A percentile compares a stretch with the other conserved stretches of the same genome.
phyloP scores from a whole-genome alignment of 2,113 vertebrate species.

The Nibea albiflora region DNA sequence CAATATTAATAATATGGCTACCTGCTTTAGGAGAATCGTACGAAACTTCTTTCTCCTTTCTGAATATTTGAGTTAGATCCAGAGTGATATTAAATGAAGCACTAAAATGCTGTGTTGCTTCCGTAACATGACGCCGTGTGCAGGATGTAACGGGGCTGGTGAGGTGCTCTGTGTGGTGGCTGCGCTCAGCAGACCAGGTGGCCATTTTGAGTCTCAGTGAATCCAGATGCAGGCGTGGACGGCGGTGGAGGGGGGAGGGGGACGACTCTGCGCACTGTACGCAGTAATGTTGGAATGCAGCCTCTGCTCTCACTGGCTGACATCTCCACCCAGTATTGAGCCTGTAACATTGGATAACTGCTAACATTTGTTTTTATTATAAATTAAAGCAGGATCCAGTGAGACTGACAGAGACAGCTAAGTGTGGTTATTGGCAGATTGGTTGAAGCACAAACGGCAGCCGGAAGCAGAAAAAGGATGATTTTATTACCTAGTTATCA shows the following conservation, averaged over 20 bases:
- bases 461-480: constrained; percentile 5
- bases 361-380: constrained; percentile 3
- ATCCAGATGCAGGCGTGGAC: constrained; percentile 73
- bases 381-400: background rate
- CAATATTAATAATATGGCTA: background rate
- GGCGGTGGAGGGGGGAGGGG: constrained; percentile 58
- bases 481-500: background rate
- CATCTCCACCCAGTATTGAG: constrained; percentile 23
- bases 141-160: constrained; percentile 9
- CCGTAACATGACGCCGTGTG: constrained; percentile 3
- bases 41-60: background rate
- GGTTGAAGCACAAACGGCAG: background rate
- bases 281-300: constrained; percentile 72
- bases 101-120: background rate
- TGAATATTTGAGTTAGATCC: background rate
- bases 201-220: constrained; percentile 81
- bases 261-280: constrained; percentile 56
- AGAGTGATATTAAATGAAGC: background rate
- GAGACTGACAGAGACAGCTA: constrained; percentile 8
- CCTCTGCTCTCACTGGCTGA: constrained; percentile 54
- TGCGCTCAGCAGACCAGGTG: constrained; percentile 69
- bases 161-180: constrained; percentile 43
- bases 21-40: background rate
- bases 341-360: background rate
- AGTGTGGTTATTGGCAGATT: constrained; percentile 26